phyloP scores from a whole-genome alignment of 92 coral and sea anemone species.

The Metridium senile region DNA sequence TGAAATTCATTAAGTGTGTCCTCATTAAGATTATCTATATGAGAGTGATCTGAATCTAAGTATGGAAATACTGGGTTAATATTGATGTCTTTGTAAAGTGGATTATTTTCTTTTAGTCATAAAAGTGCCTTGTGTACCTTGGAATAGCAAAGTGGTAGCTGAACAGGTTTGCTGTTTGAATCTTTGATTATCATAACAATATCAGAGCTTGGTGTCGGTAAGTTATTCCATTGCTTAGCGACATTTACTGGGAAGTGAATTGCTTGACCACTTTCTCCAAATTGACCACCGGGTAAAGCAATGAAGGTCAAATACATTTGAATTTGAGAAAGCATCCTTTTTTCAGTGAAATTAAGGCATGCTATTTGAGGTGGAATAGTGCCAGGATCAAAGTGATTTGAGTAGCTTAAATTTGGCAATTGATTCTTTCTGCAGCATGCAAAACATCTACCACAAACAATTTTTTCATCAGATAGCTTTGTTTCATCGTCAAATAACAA shows the following conservation, averaged over 20 bases:
- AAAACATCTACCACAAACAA: conserved; percentile 21
- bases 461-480: conserved; percentile 3
- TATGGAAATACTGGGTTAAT: not conserved
- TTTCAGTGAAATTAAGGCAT: conserved; percentile 37
- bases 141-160: conserved; percentile 27
- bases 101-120: conserved; percentile 44
- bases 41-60: not conserved
- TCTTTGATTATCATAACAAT: conserved; percentile 26
- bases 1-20: not conserved
- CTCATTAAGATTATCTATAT: not conserved
- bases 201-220: conserved; percentile 29
- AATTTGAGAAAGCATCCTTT: conserved; percentile 35
- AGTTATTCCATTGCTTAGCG: conserved; percentile 28
- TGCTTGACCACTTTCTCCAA: conserved; percentile 52
- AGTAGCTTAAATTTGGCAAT: not conserved
- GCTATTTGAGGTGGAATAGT: conserved; percentile 23
- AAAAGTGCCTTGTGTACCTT: conserved; percentile 38
- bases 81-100: conserved; percentile 29
- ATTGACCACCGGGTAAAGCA: conserved; percentile 40
- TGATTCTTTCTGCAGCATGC: conserved; percentile 5
- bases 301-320: conserved; percentile 31
- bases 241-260: conserved; percentile 49
- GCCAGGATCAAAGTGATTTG: conserved; percentile 36
- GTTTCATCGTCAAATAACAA: conserved; percentile 33
- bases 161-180: conserved; percentile 1